Evolutionary conservation across 2,888 invertebrate genomes (phyloP).

Genomic region (Apocheima hispidaria): DNA sequence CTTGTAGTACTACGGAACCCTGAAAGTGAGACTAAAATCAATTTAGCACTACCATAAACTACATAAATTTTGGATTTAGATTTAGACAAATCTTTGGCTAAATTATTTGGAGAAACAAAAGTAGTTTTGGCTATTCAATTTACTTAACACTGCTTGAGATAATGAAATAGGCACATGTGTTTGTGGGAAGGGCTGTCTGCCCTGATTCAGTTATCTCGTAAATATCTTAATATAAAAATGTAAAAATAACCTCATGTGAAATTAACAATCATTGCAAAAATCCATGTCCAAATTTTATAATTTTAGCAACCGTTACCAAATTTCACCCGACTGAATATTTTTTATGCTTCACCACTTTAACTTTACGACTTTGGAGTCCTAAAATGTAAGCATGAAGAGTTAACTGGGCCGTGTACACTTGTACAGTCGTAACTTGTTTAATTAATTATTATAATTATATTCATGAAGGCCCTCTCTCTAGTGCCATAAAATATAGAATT

Average conservation of each 20-base stretch:
- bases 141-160: slow-evolving; percentile 11
- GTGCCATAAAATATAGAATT: slow-evolving; percentile 20
- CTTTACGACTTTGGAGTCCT: slow-evolving; percentile 19
- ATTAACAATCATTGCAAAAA: not conserved
- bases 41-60: slow-evolving; percentile 24
- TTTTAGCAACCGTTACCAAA: slow-evolving; percentile 21
- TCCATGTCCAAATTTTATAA: slow-evolving; percentile 19
- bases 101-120: slow-evolving; percentile 29
- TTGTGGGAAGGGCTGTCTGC: too few relatives aligned
- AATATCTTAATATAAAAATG: too few relatives aligned
- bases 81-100: slow-evolving; percentile 33
- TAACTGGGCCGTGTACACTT: slow-evolving; percentile 19
- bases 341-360: slow-evolving; percentile 27
- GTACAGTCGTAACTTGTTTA: slow-evolving; percentile 25
- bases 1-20: slow-evolving; percentile 19
- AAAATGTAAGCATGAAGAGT: slow-evolving; percentile 25
- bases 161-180: too few relatives aligned
- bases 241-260: not conserved
- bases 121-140: slow-evolving; percentile 26
- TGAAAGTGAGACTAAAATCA: slow-evolving; percentile 28
- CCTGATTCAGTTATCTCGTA: not conserved
- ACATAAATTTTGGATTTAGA: slow-evolving; percentile 38
- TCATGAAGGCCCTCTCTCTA: slow-evolving; percentile 17
- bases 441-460: slow-evolving; percentile 34
- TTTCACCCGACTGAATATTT: slow-evolving; percentile 26